Base-by-base conservation (phyloP, 37 sponge, comb jelly and placozoan species). In the Oopsacas minuta region DNA sequence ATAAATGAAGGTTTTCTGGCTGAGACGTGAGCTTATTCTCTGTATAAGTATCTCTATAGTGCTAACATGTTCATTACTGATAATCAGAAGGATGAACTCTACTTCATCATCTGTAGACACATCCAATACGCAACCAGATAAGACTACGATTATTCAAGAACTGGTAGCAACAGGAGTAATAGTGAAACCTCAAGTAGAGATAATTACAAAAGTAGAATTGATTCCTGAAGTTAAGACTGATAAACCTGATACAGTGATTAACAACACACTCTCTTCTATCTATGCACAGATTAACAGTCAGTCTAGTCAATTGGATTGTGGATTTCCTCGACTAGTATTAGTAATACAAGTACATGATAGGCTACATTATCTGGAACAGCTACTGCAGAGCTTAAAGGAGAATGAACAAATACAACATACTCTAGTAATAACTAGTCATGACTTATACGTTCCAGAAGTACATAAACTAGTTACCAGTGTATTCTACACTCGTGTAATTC, bases 261-360 rank as follows among this genome's bases (percentile, higher is more conserved):
- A 42, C 15, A 42, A 61, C 22, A 32, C 75, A 5, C 75, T 61
- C 75, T 25, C 20, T 12, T 12, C 17, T 12, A 12, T 61, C 30
- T 61, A 61, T 12, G 75, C 22, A 34, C 17, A 61, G 30, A 61
- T n/a, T 5, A 61, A 61, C 75, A 10, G 1, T 3, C 22, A 12
- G 30, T 61, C 75, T 25, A 61, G 75, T 12, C 75, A 61, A 34
- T 7, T n/a, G 28, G 75, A 61, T 3, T 61, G 75, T 12, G 75
- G 75, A 61, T 3, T 3, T 5, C 75, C 75, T 3, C 75, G 82
- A 28, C 1, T 94, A 23, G 88, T 94, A 37, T 34, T 94, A 38
- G 37, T 91, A 1, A 86, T 94, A 0, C 94, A 94, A 81, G 91
- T 90, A 1, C 94, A 94, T 81, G 81, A 86, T n/a, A 52, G 94